Base-by-base conservation (phyloP, 2,888 invertebrate species). In the Nomada flava region DNA sequence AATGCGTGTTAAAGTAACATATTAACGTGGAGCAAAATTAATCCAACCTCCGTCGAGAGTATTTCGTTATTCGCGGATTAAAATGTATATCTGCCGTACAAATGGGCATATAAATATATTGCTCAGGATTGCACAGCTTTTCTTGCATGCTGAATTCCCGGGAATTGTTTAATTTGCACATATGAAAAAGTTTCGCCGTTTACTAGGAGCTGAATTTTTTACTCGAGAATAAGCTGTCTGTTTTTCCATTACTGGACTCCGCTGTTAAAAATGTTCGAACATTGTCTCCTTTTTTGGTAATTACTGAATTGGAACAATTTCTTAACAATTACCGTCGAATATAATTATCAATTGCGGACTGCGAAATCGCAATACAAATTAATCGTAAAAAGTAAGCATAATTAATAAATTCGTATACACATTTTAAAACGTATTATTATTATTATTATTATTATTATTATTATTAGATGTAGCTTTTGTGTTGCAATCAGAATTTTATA, bases 31-130 rank as follows among this genome's bases (percentile, higher is more conserved):
- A 10, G 55, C 23, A 42, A 26, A 44, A 69, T 69, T 69, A 69
- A 69, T 57, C 57, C 57, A 44, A 26, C 44, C 13, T 0, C 26
- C 18, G 57, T 2, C 13, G 13, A 9, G 26, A n/a, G n/a, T n/a
- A 29, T 57, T 57, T 42, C 47, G 59, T 23, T 69, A 44, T 44
- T 42, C 44, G 57, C 26, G 9, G 57, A 69, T 69, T 69, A 69
- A 69, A 69, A 69, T 59, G 29, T 69, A 69, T 26, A 59, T 7
- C 47, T 44, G 59, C 44, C 13, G 26, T 59, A 69, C 57, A 59
- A 59, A 47, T 69, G 57, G 9, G 26, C 7, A 15, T 52, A 29
- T 23, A 69, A 69, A 44, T 47, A 69, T 10, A 11, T 59, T 47
- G 9, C 65, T 44, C 15, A 26, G 10, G 7, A 15, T 15, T 15